phyloP scores from a whole-genome alignment of 2,797 vertebrate species.

The Psittacula derbiana region DNA sequence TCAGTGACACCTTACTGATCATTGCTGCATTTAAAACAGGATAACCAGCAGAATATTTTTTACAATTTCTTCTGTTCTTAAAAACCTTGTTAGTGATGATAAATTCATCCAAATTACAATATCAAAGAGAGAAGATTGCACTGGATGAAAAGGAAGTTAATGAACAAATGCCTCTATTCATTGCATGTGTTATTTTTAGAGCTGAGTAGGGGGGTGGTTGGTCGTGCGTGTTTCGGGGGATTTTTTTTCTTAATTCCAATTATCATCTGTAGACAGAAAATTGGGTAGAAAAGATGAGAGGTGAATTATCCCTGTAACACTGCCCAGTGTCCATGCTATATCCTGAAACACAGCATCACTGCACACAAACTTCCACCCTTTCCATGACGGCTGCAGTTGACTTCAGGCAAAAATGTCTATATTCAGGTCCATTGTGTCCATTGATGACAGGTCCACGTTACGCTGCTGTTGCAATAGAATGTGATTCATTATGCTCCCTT shows the following conservation, averaged over 20 bases:
- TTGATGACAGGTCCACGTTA: not conserved
- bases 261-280: not conserved
- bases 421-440: not conserved
- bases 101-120: slow-evolving; percentile 44
- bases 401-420: not conserved
- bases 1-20: not conserved
- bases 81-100: not conserved
- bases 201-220: not conserved
- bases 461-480: not conserved
- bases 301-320: not conserved
- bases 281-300: not conserved
- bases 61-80: not conserved
- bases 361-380: not conserved
- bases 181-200: slow-evolving; percentile 31
- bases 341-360: not conserved
- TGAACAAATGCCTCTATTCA: slow-evolving; percentile 38
- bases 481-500: not conserved
- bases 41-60: not conserved
- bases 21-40: not conserved
- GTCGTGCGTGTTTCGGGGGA: not conserved
- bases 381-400: not conserved
- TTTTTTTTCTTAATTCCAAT: not conserved
- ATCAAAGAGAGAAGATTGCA: slow-evolving; percentile 44
- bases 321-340: not conserved
- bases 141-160: slow-evolving; percentile 36